Evolutionary conservation across 2,888 invertebrate species (phyloP).

Genomic region (Caenorhabditis sp.): DNA sequence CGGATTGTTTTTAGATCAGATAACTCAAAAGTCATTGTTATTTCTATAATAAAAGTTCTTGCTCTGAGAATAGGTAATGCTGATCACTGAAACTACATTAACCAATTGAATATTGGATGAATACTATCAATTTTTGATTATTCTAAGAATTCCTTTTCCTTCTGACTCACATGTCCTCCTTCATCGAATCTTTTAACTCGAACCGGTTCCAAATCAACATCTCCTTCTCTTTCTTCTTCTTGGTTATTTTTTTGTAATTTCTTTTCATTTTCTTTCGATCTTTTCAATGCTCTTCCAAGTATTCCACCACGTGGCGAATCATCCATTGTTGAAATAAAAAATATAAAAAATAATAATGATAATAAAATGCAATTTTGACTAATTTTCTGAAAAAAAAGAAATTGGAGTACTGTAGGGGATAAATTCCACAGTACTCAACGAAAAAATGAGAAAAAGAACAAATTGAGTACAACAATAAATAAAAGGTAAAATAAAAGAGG

Average conservation of each 20-base stretch:
- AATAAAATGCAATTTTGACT: neutral
- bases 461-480: neutral
- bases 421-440: neutral
- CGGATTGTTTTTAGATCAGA: no score
- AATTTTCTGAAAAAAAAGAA: neutral
- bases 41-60: no score
- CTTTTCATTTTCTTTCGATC: constrained; percentile 6
- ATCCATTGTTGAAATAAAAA: constrained; percentile 4
- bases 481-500: neutral
- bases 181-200: neutral
- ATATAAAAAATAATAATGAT: neutral
- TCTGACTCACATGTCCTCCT: neutral
- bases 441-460: neutral
- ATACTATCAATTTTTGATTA: no score
- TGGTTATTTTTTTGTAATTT: neutral
- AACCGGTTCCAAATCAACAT: constrained; percentile 1
- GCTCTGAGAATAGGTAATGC: no score
- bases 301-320: constrained; percentile 35
- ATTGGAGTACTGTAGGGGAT: neutral
- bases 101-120: no score
- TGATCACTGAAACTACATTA: no score
- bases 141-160: no score
- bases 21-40: no score
- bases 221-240: constrained; percentile 2
- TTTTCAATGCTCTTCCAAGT: constrained; percentile 23